Conservation (phyloP, 2,888 invertebrate species). For the Lasioglossum vierecki region DNA sequence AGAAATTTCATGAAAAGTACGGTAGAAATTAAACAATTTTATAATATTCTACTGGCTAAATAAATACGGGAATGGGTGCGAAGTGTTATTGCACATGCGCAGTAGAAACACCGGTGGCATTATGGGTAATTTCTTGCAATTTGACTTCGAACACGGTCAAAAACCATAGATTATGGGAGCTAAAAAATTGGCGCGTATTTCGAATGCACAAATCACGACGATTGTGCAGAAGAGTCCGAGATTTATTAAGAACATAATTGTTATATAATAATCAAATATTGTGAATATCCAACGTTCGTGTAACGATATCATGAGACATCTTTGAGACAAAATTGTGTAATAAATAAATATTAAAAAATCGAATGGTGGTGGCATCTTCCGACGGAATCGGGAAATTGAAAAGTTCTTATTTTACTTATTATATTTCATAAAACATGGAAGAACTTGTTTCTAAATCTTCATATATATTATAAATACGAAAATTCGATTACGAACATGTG, state of each 20-base stretch:
- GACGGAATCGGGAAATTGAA: neutral
- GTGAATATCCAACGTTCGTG: neutral
- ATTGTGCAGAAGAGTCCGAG: neutral
- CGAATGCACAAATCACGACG: neutral
- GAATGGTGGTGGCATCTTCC: neutral
- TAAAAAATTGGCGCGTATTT: neutral
- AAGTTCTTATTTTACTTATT: neutral
- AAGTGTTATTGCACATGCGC: neutral
- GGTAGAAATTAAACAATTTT: neutral
- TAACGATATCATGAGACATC: neutral
- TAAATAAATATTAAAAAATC: neutral
- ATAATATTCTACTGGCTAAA: neutral
- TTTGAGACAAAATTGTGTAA: neutral
- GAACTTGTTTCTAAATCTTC: neutral
- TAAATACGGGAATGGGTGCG: constrained; percentile 13
- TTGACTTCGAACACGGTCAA: neutral
- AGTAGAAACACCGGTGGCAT: constrained; percentile 6
- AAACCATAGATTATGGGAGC: neutral
- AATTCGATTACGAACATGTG: neutral
- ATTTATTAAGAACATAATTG: neutral
- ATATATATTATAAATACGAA: neutral
- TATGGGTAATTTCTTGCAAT: constrained; percentile 59
- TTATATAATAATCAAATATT: neutral
- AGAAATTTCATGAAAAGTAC: neutral
- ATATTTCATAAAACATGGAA: neutral